Evolutionary conservation across 1,140 invertebrate species (phyloP), one percentile per base, ranked within the genome.

Genomic region (Panagrolaimus sp.): DNA sequence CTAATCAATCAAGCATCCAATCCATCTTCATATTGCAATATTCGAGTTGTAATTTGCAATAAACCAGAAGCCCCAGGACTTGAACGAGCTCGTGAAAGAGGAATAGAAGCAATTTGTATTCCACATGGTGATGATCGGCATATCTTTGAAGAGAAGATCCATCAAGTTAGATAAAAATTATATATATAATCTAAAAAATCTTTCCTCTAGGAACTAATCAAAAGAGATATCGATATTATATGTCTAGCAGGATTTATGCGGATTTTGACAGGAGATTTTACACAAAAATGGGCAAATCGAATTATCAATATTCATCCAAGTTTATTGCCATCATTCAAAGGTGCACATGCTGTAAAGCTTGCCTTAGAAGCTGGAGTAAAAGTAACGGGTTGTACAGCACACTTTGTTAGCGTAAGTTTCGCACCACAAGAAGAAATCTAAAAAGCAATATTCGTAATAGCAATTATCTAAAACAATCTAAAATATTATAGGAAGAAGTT

Each of bases 241-340:
- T 96, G 93, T 82, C 86, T 98, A 43, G 95, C 95, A 68, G 95
- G 94, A 4, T 98, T 96, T 83, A 98, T 98, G 95, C 87, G 94
- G 74, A 90, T 98, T 69, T 84, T 97, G 5, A 91, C 91, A 25
- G 83, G 84, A 83, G 77, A 75, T 23, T 86, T 81, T 83, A 80
- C 75, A 14, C 48, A 86, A 0, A 85, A 85, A 72, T 96, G 92
- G 92, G 86, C 86, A 62, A 93, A 93, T 0, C 86, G 88, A 4
- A 85, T 98, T 42, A 85, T 98, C 68, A 98, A 98, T 84, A 89
- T 97, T 67, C 95, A 98, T 85, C 95, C 95, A 1, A 90, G 93
- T 0, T 85, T 98, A 23, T 84, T 98, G 72, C 95, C 95, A 13
- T 87, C 89, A 0, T 96, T 95, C 82, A 93, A 92, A 82, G 95